Evolutionary conservation across 37 sponge, comb jelly and placozoan genomes (phyloP), one percentile per base, ranked within the genome.

Genomic region (Aphrocallistes beatrix): DNA sequence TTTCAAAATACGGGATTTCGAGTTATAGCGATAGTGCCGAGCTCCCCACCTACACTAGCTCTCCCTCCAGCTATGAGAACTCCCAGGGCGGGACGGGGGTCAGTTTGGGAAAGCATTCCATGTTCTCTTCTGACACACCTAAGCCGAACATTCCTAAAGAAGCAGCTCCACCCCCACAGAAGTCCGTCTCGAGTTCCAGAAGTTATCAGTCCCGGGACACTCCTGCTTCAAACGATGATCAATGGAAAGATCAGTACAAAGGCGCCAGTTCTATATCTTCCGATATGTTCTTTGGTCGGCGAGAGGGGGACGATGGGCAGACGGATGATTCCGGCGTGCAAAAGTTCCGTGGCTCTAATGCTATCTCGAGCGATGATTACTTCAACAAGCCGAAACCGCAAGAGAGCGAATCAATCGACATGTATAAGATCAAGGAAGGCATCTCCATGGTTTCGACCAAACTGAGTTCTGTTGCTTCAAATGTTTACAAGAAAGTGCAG

Each of bases 301-400:
- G 75, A 28, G 75, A 60, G 25, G 10, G 28, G 6, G n/a, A 60
- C 75, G 75, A 60, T 19, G 75, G n/a, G 25, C 75, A 60, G 34
- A 60, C 75, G n/a, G 8, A 6, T 28, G 75, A 60, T 3, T 60
- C 75, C 28, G 39, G 83, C 13, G 21, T 82, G 13, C 83, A 60
- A 60, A 60, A 60, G 75, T 60, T 60, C 75, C 10, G 75, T 8
- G 93, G 93, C n/a, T 85, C 99, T 34, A 82, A 85, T 0, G 50
- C 90, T 23, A 93, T 98, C 37, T 95, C 96, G 19, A 95, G 96
- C 92, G 96, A 94, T 87, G 94, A 95, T 38, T 93, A 93, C 84
- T 98, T 98, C 82, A 93, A 94, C 38, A 86, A 60, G 75, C 75
- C 75, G 6, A 60, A 60, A 30, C 75, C 75, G n/a, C 8, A 60